Evolutionary conservation across 2,797 vertebrate genomes (phyloP), one percentile per base, ranked within the genome.

Genomic region (Ctenochaetus hawaiiensis): DNA sequence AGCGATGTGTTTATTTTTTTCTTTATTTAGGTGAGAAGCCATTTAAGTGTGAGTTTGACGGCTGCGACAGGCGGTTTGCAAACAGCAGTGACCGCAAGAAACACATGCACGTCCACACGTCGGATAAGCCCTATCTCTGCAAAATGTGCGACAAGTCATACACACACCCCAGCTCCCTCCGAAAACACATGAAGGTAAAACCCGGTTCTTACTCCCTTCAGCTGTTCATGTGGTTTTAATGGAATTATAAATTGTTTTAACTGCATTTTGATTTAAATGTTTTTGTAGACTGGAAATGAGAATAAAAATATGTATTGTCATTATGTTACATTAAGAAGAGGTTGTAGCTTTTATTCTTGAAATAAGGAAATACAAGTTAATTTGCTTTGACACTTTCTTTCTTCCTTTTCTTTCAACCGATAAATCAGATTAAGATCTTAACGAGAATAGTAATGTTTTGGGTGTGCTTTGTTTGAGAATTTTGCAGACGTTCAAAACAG

Each of bases 121-220:
- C 97, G 79, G 98, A 99, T 95, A 99, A 99, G 86, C 98, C 98
- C 49, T 99, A 99, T 94, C 97, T 99, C 72, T 99, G 98, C 97
- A 99, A 99, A 97, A 98, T 99, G 98, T 99, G 98, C 87, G 98
- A 99, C 95, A 99, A 99, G 96, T 99, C 98, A 54, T 99, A 99
- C 95, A 99, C 98, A 85, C 98, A 99, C 78, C 98, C 98, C 90
- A 99, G 97, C 95, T 99, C 98, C 82, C 96, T 99, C 91, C 96
- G 98, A 92, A 99, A 99, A 95, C 98, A 99, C 96, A 99, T 98
- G 98, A 99, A 99, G 98, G 98, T 99, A 97, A 89, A 77, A 22
- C 9, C 26, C 6, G 1, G 26, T 22, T 66, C 49, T 53, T 3
- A 8, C 57, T 18, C 16, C 41, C 3, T 64, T 52, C 11, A 16